Evolutionary conservation across 2,888 invertebrate genomes (phyloP), one percentile per base, ranked within the genome.

Genomic region (Tenthredo mesomela): DNA sequence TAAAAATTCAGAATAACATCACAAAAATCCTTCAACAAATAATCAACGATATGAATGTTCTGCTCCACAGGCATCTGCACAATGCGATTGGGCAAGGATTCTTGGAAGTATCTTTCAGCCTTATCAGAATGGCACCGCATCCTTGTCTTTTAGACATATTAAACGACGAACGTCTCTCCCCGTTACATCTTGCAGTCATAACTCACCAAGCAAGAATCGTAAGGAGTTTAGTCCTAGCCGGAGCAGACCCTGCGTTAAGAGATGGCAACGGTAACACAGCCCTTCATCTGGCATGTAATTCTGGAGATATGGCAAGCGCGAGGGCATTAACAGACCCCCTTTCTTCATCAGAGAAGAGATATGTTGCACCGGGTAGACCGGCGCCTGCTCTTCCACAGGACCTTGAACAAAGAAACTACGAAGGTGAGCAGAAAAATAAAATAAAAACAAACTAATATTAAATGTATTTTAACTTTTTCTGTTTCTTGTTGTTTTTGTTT

Each of bases 181-280:
- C 98, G 0, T 93, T 98, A n/a, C 98, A 98, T 93, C 94, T 98
- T 86, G 97, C 98, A 0, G 97, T 97, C 0, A 94, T 97, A 88
- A 97, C 96, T 61, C 95, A 95, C 12, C 97, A 98, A 92, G 95
- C 96, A 58, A 94, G 95, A 71, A 95, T 98, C 75, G 96, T 96
- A 1, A 95, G 98, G 87, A 95, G 96, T 94, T 94, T 98, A 85
- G 95, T 98, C 43, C 94, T 96, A 43, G 97, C 97, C 1, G 98
- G 98, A 25, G 98, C 98, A 0, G 92, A 94, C 83, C 93, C 94
- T 1, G 93, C 94, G 0, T 37, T 89, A 5, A 89, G 97, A 78
- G 97, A 98, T 91, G 93, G 95, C 83, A 94, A 95, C 86, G 98
- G 98, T 4, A 97, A 98, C 92, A 98, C 98, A 0, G 96, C 98